These are phyloP conservation scores for Nesometra sesokonis DNA, from an alignment of 35 echinoderm and acorn worm species.

Conservation along the genomic window DNA sequence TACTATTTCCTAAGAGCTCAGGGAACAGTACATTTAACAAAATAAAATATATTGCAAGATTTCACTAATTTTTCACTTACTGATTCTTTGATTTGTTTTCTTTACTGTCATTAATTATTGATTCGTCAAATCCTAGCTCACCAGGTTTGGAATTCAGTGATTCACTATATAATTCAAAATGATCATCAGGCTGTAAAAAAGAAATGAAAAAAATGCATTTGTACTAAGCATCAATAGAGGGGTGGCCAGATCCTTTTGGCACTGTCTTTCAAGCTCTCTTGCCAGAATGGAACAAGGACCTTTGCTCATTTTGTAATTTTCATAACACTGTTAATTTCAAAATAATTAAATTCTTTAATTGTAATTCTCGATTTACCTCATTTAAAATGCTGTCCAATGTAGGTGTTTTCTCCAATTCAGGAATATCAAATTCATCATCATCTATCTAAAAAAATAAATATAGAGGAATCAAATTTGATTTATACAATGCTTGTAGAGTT, in stretches of 20 bases:
- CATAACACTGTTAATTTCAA: not conserved
- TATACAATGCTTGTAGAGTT: no score
- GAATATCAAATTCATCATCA: conserved; percentile 97
- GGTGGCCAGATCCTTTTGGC: no score
- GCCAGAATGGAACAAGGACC: not conserved
- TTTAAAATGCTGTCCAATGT: conserved; percentile 87
- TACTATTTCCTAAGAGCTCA: no score
- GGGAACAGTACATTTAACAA: no score
- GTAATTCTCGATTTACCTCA: no score
- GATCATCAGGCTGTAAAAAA: conserved; percentile 49
- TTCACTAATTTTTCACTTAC: no score
- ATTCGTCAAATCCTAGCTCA: conserved; percentile 11
- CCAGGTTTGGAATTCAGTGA: conserved; percentile 16
- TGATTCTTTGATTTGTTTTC: not conserved
- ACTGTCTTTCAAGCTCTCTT: not conserved
- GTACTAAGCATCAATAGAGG: no score
- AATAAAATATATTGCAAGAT: no score
- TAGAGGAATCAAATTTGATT: not conserved
- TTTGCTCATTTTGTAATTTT: no score
- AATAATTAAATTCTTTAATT: no score
- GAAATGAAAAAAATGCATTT: not conserved
- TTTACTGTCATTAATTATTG: conserved; percentile 5
- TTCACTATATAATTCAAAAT: conserved; percentile 40
- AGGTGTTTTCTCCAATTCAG: conserved; percentile 59
- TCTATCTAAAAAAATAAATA: conserved; percentile 63